Percentiles rank a stretch among this genome's conserved stretches.
Conservation (phyloP, 2,113 vertebrate genomes). For the Macaca fascicularis region T2T-MFA8v1.1 NC_088377.1:143277001-143277500, state of each 20-base stretch:
- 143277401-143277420: too few species aligned
- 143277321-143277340: not conserved
- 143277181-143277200: conserved; percentile 48
- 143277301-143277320: not conserved
- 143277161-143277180: conserved; percentile 63
- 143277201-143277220: conserved; percentile 70
- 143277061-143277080: conserved; percentile 69
- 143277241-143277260: conserved; percentile 50
- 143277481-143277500: too few species aligned
- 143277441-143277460: too few species aligned
- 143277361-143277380: too few species aligned
- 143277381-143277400: too few species aligned
- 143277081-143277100: conserved; percentile 74
- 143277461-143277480: too few species aligned
- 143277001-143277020: not conserved
- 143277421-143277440: too few species aligned
- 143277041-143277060: conserved; percentile 64
- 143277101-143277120: conserved; percentile 74
- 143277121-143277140: conserved; percentile 70
- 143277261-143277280: conserved; percentile 54
- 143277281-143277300: not conserved
- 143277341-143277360: too few species aligned
- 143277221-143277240: conserved; percentile 36
- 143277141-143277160: conserved; percentile 69
- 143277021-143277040: conserved; percentile 44